Evolutionary conservation across 2,888 invertebrate species (phyloP), one percentile per base, ranked within the genome.

Genomic region (Drosophila differens): DNA sequence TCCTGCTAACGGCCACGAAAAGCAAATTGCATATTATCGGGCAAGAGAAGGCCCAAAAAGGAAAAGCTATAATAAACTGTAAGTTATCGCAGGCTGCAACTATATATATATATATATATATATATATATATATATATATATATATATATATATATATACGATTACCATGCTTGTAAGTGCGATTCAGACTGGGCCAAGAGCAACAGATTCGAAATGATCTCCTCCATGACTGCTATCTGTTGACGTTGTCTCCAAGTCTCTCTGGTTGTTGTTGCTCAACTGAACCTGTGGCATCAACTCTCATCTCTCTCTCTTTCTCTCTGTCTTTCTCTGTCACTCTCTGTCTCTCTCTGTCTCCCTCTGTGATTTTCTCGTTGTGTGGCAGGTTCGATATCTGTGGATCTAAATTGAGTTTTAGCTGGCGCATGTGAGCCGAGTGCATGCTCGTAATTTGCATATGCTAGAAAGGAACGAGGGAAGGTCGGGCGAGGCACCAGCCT

Each of bases 361-460:
- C n/a, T 55, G 7, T 12, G 55, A 55, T 57, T n/a, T 39, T 57
- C 57, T 30, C 71, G 75, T 73, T 84, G 83, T 75, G 78, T 68
- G 83, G 80, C 89, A 72, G 75, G 79, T 72, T 72, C 81, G 76
- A 80, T 87, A 87, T 87, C 87, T 75, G 67, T 55, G 76, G 64
- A 87, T 87, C 87, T 87, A 87, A 91, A 87, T 87, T 87, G 90
- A 91, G 91, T 91, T 91, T 91, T 83, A 76, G 91, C 90, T 4
- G 89, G 91, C 85, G 86, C 86, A 86, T 91, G 88, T 90, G 85
- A 85, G 89, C 61, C 75, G 65, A 64, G 37, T 75, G 70, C 81
- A 64, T 75, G 87, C 78, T 78, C 76, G 86, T 90, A 91, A 91
- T 91, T 91, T 91, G 91, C 91, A 91, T 91, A 91, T 83, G 90